A percentile compares a stretch with the other conserved stretches of the same genome.
These are phyloP conservation scores for Pandemis corylana DNA, from an alignment of 2,888 invertebrate species.

Conservation along the genomic window DNA sequence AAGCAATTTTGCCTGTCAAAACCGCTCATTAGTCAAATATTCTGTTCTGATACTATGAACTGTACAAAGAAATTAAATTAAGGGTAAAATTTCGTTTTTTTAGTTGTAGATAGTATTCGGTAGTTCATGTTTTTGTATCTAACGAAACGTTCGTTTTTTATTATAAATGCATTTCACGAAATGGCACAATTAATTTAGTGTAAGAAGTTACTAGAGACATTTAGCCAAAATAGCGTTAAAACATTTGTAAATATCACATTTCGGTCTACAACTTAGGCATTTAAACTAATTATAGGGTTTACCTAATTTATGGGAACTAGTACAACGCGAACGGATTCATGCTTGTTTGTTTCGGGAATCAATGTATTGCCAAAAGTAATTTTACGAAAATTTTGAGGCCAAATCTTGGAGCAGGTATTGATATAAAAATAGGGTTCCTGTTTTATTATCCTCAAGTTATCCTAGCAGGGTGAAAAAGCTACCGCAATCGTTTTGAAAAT, in stretches of 20 bases:
- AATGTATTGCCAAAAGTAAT: slow-evolving; percentile 36
- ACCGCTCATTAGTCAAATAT: slow-evolving; percentile 57
- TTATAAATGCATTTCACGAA: slow-evolving; percentile 60
- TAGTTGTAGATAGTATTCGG: slow-evolving; percentile 71
- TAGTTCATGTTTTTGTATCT: slow-evolving; percentile 52
- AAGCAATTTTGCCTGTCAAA: slow-evolving; percentile 58
- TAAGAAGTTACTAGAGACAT: slow-evolving; percentile 80
- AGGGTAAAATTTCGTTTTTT: slow-evolving; percentile 62
- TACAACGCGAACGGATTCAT: slow-evolving; percentile 73
- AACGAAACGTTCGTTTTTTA: slow-evolving; percentile 51
- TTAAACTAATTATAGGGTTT: slow-evolving; percentile 44
- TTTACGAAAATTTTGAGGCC: slow-evolving; percentile 31
- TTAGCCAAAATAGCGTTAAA: slow-evolving; percentile 83
- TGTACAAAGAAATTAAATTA: slow-evolving; percentile 78
- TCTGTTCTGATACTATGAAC: slow-evolving; percentile 68
- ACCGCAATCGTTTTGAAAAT: no score
- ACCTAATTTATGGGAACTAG: slow-evolving; percentile 73
- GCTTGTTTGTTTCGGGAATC: slow-evolving; percentile 44
- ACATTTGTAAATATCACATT: slow-evolving; percentile 80
- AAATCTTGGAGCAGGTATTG: slow-evolving; percentile 15
- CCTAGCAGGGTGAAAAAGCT: not conserved
- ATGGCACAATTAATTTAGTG: slow-evolving; percentile 77
- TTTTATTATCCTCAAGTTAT: not conserved
- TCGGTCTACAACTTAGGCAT: slow-evolving; percentile 53
- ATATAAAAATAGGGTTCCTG: not conserved